Evolutionary conservation across 2,797 vertebrate genomes (phyloP), one percentile per base, ranked within the genome.

Genomic region (Cyprinodon diabolis): DNA sequence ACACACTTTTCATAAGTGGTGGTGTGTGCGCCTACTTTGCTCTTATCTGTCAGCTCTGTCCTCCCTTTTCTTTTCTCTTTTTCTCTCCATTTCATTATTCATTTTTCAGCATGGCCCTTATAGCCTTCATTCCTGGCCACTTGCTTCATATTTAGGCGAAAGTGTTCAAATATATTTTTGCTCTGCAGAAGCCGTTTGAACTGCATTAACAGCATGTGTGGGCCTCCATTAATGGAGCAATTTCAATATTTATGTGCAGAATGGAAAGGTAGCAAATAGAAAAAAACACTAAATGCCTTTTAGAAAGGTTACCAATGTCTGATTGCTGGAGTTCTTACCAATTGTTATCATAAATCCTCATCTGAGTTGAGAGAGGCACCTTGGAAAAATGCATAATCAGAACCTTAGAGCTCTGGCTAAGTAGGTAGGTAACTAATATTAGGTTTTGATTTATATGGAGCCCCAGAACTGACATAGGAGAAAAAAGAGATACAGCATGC

Each of bases 61-160:
- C 37, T 67, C 30, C 55, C 66, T 49, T 35, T 68, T 47, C 47
- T 23, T 35, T n/a, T 15, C 49, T 12, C 51, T n/a, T 17, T 52
- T 14, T 60, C 48, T 69, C 68, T 72, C 45, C 54, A 48, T 74
- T 57, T 80, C 69, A 71, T 71, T 68, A 69, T 68, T 45, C 72
- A 79, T 84, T 76, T 65, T 78, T 30, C 56, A 72, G 37, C 63
- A 65, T 66, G 67, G 71, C 48, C 71, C 56, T 52, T 49, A 58
- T 79, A 57, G 54, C 68, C 54, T 47, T 69, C 79, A 56, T 51
- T 66, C 58, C 19, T 52, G 49, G 15, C 45, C 67, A 72, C 66
- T 71, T 60, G 48, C 52, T 57, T 76, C 68, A 76, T 67, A 68
- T 69, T 63, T 60, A 69, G n/a, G 1, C 17, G 48, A 63, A 35